Percentiles rank a stretch among this genome's conserved stretches.
phyloP scores from a whole-genome alignment of 2,888 invertebrate species.

The Sipha maydis region DNA sequence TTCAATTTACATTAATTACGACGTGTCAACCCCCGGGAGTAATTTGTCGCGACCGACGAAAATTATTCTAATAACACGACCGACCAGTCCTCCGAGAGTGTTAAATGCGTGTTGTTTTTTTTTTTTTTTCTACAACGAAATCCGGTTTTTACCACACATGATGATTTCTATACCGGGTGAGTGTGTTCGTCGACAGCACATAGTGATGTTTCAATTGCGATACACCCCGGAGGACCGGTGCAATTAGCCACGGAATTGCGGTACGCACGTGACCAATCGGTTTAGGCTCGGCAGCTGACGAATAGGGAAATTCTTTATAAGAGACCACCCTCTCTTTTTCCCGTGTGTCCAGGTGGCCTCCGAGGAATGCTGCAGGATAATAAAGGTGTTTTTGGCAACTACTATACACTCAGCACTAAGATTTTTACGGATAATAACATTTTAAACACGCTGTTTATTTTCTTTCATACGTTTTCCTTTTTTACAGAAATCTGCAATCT shows the following conservation, averaged over 20 bases:
- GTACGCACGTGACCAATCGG: slow-evolving; percentile 57
- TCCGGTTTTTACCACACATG: slow-evolving; percentile 61
- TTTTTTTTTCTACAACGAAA: not conserved
- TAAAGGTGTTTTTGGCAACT: slow-evolving; percentile 41
- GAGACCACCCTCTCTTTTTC: slow-evolving; percentile 28
- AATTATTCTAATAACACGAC: slow-evolving; percentile 35
- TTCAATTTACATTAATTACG: slow-evolving; percentile 16
- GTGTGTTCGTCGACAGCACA: not conserved
- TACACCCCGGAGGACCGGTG: slow-evolving; percentile 53
- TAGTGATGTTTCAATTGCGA: slow-evolving; percentile 57
- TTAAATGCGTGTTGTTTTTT: slow-evolving; percentile 7
- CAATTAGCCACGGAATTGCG: slow-evolving; percentile 59
- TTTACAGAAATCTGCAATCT: not conserved
- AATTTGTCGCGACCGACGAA: slow-evolving; percentile 44
- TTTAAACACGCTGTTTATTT: slow-evolving; percentile 53
- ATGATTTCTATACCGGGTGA: slow-evolving; percentile 54
- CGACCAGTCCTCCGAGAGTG: not conserved
- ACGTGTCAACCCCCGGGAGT: slow-evolving; percentile 31
- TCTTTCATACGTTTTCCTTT: slow-evolving; percentile 10
- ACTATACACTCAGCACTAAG: not conserved
- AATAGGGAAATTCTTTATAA: slow-evolving; percentile 18
- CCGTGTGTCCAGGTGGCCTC: slow-evolving; percentile 54
- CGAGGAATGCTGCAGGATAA: slow-evolving; percentile 50
- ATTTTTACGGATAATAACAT: slow-evolving; percentile 50
- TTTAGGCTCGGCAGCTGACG: slow-evolving; percentile 54